phyloP scores from a whole-genome alignment of 2,113 vertebrate species.

The Pteropus alecto region DNA sequence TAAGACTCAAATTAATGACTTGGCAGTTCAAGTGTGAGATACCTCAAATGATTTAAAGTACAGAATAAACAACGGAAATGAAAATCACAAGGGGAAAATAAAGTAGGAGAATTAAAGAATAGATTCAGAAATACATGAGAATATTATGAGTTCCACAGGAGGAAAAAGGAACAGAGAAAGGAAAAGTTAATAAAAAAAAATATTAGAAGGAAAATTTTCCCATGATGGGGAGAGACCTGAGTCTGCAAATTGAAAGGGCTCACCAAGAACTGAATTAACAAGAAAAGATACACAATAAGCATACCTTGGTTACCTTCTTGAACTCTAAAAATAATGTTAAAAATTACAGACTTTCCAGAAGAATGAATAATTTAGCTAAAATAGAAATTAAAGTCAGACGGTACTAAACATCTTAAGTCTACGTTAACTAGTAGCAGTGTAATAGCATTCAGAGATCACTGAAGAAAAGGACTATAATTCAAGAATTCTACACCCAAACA shows the following conservation, averaged over 20 bases:
- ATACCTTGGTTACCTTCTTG: not conserved
- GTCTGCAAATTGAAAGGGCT: not conserved
- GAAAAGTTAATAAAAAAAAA: slow-evolving; percentile 31
- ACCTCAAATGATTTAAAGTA: not conserved
- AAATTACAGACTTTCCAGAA: not conserved
- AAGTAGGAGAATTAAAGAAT: not conserved
- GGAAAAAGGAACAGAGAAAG: not conserved
- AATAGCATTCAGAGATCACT: not conserved
- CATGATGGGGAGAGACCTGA: not conserved
- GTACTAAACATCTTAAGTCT: not conserved
- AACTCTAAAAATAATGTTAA: not conserved
- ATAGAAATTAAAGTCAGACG: not conserved
- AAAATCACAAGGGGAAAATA: not conserved
- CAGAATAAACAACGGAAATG: not conserved
- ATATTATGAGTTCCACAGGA: slow-evolving; percentile 3
- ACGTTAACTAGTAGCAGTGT: not conserved
- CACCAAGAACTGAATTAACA: not conserved
- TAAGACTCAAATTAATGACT: not conserved
- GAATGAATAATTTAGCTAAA: not conserved
- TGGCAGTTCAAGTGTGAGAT: slow-evolving; percentile 28
- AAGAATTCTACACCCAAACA: not conserved
- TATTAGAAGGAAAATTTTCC: not conserved
- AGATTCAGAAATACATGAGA: not conserved
- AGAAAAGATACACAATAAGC: not conserved
- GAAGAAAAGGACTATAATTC: not conserved